A percentile compares a stretch with the other conserved stretches of the same genome.
Evolutionary conservation across 2,888 invertebrate species (phyloP).

Genomic region (Aphodius sticticus): DNA sequence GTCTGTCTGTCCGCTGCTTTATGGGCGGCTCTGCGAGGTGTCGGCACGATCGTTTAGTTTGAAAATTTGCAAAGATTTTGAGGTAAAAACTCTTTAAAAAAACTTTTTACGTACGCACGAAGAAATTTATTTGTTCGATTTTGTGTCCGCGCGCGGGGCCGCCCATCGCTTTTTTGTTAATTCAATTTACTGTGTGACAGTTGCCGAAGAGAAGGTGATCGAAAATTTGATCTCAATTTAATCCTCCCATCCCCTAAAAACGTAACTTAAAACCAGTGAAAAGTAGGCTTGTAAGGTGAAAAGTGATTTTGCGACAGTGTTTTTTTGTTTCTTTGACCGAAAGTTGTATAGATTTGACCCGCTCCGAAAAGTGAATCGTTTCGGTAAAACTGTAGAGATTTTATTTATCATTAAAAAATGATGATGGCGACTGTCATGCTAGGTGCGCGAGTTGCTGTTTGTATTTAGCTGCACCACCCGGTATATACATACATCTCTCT

Average conservation of each 20-base stretch:
- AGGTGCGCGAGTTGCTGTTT: neutral
- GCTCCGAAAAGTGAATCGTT: neutral
- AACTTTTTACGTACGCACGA: neutral
- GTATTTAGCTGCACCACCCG: neutral
- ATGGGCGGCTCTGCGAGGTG: too few relatives aligned
- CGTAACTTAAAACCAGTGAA: neutral
- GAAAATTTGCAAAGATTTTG: too few relatives aligned
- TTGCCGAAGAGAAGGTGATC: neutral
- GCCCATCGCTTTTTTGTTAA: neutral
- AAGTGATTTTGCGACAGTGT: neutral
- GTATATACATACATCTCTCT: neutral
- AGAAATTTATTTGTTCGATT: neutral
- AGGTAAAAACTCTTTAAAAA: too few relatives aligned
- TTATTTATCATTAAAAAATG: too few relatives aligned
- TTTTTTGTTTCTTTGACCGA: neutral
- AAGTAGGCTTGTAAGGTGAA: slow-evolving; percentile 4
- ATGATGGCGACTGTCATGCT: neutral
- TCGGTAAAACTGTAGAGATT: too few relatives aligned
- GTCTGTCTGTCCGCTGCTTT: too few relatives aligned
- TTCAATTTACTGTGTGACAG: neutral
- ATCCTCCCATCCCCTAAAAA: neutral
- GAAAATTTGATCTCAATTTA: neutral
- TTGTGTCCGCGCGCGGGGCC: neutral
- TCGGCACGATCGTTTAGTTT: too few relatives aligned
- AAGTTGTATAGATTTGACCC: neutral